Conservation (phyloP, 2,888 invertebrate genomes). For the Gari tellinella region DNA sequence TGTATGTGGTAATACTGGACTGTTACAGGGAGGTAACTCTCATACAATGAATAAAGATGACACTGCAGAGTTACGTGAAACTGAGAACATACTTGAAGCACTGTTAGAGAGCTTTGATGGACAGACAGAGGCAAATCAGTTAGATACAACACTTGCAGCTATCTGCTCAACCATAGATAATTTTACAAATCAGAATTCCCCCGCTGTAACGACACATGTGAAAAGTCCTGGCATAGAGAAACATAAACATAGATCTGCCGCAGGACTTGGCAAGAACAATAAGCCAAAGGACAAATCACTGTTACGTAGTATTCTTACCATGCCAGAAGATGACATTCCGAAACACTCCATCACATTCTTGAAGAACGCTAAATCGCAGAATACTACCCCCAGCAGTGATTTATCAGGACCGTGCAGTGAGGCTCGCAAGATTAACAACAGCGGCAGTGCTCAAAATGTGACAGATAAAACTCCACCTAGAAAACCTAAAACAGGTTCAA, state of each 20-base stretch:
- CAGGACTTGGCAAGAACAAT: neutral
- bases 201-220: conserved; percentile 26
- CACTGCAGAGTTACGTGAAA: conserved; percentile 15
- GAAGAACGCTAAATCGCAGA: neutral
- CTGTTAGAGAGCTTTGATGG: conserved; percentile 34
- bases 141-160: conserved; percentile 35
- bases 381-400: too few species aligned
- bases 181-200: conserved; percentile 26
- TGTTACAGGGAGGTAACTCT: conserved; percentile 6
- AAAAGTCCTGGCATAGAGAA: conserved; percentile 16
- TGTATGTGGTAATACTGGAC: neutral
- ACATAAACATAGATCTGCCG: neutral
- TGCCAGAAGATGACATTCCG: conserved; percentile 54
- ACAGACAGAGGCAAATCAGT: conserved; percentile 14
- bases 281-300: conserved; percentile 36
- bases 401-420: too few species aligned
- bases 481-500: too few species aligned
- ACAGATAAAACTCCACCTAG: too few species aligned
- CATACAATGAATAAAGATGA: neutral
- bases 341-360: conserved; percentile 11
- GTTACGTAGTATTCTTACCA: conserved; percentile 49
- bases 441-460: too few species aligned
- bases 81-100: conserved; percentile 42
- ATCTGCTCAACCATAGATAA: conserved; percentile 48
- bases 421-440: too few species aligned